Conservation (phyloP, 2,113 vertebrate species). For the Scatophagus argus region DNA sequence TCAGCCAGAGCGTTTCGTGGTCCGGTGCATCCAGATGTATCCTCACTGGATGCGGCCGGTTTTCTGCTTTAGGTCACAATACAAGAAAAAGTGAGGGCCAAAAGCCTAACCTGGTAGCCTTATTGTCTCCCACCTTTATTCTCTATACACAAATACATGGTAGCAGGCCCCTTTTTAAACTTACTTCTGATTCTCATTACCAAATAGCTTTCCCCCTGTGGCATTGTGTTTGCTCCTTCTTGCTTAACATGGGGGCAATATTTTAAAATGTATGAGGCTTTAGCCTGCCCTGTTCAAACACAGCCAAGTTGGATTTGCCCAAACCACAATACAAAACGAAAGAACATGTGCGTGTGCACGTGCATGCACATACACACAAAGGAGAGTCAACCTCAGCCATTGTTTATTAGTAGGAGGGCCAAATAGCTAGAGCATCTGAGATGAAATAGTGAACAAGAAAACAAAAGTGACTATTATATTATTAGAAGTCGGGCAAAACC, state of each 20-base stretch:
- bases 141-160: conserved; percentile 57
- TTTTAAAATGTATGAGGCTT: conserved; percentile 81
- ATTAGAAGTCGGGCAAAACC: conserved; percentile 54
- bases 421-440: conserved; percentile 63
- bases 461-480: conserved; percentile 57
- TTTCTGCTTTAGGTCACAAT: conserved; percentile 2
- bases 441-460: conserved; percentile 25
- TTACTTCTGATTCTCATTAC: conserved; percentile 55
- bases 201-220: conserved; percentile 49
- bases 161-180: conserved; percentile 44
- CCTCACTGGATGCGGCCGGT: no score
- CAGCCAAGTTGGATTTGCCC: conserved; percentile 58
- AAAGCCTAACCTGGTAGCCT: conserved; percentile 40
- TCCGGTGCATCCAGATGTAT: no score
- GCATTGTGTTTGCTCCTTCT: conserved; percentile 77
- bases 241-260: conserved; percentile 72
- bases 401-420: conserved; percentile 62
- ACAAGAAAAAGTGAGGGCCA: conserved; percentile 2
- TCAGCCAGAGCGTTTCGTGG: no score
- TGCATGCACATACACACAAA: conserved; percentile 9
- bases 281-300: conserved; percentile 69
- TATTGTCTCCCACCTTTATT: conserved; percentile 11
- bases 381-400: conserved; percentile 42
- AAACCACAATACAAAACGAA: conserved; percentile 63
- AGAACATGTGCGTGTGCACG: conserved; percentile 8